Base-by-base conservation (phyloP, 2,888 invertebrate species). In the Syritta pipiens region DNA sequence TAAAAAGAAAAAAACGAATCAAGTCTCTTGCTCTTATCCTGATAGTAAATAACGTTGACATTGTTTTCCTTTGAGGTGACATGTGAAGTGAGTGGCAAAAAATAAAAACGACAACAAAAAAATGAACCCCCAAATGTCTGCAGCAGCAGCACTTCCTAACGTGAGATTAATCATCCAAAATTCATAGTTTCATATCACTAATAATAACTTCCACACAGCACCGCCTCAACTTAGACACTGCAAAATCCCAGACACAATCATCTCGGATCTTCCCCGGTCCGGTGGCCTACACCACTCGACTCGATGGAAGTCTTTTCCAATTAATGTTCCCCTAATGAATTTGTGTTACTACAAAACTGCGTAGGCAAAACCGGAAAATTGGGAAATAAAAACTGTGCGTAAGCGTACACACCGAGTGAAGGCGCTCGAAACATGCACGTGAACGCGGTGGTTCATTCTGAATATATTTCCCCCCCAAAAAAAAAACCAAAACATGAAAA, bases 81-180 rank as follows among this genome's bases (percentile, higher is more conserved):
- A 40, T 24, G 35, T n/a, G n/a, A n/a, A n/a, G n/a, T n/a, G n/a
- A n/a, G n/a, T n/a, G n/a, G n/a, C n/a, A n/a, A n/a, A n/a, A n/a
- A n/a, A n/a, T n/a, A n/a, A n/a, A n/a, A n/a, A n/a, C 26, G 26
- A 26, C 17, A 28, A 7, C 17, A 14, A n/a, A 26, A 42, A 19
- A 40, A 55, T n/a, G 42, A 49, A 30, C 3, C 17, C 19, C 14
- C 20, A 28, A 55, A 44, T 57, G 44, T 49, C 49, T 65, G 42
- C 26, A 46, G 49, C 20, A 51, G 5, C 26, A 28, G 14, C 32
- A 35, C 20, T 51, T 28, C 28, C 40, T 24, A 35, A 46, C 28
- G 28, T 44, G 51, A 28, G 59, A 74, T 74, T 67, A 67, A 65
- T 59, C 65, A 74, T 67, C 20, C 19, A 63, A 26, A 74, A 59